Base-by-base conservation (phyloP, 2,888 invertebrate species). In the Epinotia nisella region DNA sequence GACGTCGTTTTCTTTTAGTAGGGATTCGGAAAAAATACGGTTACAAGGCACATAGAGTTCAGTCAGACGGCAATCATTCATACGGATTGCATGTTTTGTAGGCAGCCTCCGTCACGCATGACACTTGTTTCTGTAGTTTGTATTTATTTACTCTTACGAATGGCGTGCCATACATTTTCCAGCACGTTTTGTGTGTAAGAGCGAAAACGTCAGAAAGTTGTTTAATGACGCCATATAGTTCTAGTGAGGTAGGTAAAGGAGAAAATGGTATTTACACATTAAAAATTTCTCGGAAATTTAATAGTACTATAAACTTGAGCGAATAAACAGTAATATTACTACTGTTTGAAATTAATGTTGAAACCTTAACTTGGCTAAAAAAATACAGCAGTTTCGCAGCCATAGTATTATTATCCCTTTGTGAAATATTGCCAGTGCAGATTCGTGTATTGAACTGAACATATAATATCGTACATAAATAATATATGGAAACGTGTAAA, bases 31-130 rank as follows among this genome's bases (percentile, higher is more conserved):
- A 88, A 86, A 90, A 90, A 87, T 87, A 88, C 85, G 79, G 79
- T 79, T 83, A 85, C 80, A 82, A 83, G 79, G 80, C 81, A 83
- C 82, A 86, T 84, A 87, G 80, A 87, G 86, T 87, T 89, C 87
- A 87, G 87, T 85, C 85, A 88, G 87, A 85, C 83, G 84, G 85
- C 83, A 85, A 88, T 89, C 88, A 88, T 87, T 90, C 87, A 87
- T 88, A 86, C 83, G 85, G 86, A 87, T 87, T 89, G 89, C 87
- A 87, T 87, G 88, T 90, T 90, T 87, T 85, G 90, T 86, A 89
- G 80, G 83, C 87, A 85, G 87, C 80, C 82, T 85, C 81, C 82
- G 84, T 85, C 85, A 83, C 86, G 81, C 80, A 79, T 82, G 82
- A 83, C 85, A 85, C 85, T 89, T 85, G 85, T 84, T 85, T 82